Conservation (phyloP, 2,888 invertebrate species). For the Therioaphis trifolii region DNA sequence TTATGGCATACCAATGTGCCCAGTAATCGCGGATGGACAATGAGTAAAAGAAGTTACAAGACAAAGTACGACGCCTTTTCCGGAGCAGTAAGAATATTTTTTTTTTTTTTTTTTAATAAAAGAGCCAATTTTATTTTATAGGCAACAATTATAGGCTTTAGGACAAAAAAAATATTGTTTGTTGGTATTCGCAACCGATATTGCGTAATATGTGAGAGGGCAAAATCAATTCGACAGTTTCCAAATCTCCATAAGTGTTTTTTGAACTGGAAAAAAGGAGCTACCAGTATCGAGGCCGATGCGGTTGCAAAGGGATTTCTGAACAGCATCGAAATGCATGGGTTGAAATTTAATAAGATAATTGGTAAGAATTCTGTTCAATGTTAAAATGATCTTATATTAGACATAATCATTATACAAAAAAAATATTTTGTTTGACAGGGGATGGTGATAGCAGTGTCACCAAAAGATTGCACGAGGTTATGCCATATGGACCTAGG, state of each 20-base stretch:
- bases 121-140: background rate
- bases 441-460: no score
- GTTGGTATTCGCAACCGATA: no score
- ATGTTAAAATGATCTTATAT: no score
- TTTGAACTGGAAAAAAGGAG: constrained; percentile 10
- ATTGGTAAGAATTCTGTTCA: background rate
- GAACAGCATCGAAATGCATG: background rate
- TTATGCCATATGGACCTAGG: no score
- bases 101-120: no score
- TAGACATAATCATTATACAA: no score
- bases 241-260: background rate
- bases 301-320: constrained; percentile 3
- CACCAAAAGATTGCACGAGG: no score
- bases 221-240: background rate
- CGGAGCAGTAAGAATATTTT: no score
- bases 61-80: no score
- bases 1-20: background rate
- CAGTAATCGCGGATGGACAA: background rate
- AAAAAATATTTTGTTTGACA: no score
- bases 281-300: no score
- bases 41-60: background rate
- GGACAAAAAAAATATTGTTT: constrained; percentile 2
- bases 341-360: background rate
- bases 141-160: background rate
- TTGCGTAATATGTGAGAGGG: constrained; percentile 22